A percentile compares a stretch with the other conserved stretches of the same genome.
Conservation (phyloP, 2,797 vertebrate species). For the Cheirogaleus major region DNA sequence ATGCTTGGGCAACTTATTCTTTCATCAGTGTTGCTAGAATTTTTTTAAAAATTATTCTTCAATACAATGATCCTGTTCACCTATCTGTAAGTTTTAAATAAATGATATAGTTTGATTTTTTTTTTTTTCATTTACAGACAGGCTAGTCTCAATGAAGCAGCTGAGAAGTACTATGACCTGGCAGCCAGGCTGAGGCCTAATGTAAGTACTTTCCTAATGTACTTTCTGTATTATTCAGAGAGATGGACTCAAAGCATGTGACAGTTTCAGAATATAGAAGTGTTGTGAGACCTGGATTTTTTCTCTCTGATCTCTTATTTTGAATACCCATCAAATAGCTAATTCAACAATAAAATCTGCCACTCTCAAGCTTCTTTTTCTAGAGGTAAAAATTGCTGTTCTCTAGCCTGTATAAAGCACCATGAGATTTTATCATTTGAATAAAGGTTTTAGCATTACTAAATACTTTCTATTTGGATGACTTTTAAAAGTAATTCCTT, state of each 20-base stretch:
- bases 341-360: not conserved
- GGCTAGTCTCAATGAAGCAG: constrained; percentile 97
- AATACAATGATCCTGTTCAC: not conserved
- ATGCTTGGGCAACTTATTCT: not conserved
- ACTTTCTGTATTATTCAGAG: not conserved
- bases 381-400: not conserved
- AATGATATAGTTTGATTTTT: not conserved
- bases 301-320: constrained; percentile 24
- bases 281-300: not conserved
- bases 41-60: not conserved
- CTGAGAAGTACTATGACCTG: constrained; percentile 96
- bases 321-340: constrained; percentile 27
- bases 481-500: constrained; percentile 35
- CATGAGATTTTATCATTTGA: not conserved
- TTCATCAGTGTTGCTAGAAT: not conserved
- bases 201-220: constrained; percentile 89
- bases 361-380: not conserved
- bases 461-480: constrained; percentile 35
- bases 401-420: not conserved
- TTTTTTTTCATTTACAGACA: constrained; percentile 89
- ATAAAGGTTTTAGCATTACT: not conserved
- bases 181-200: constrained; percentile 96
- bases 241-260: not conserved
- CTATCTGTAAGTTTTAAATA: constrained; percentile 31
- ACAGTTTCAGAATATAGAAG: not conserved